These are phyloP conservation scores for Machaerirhynchus nigripectus DNA, from an alignment of 2,113 vertebrate species.

Conservation along the genomic window DNA sequence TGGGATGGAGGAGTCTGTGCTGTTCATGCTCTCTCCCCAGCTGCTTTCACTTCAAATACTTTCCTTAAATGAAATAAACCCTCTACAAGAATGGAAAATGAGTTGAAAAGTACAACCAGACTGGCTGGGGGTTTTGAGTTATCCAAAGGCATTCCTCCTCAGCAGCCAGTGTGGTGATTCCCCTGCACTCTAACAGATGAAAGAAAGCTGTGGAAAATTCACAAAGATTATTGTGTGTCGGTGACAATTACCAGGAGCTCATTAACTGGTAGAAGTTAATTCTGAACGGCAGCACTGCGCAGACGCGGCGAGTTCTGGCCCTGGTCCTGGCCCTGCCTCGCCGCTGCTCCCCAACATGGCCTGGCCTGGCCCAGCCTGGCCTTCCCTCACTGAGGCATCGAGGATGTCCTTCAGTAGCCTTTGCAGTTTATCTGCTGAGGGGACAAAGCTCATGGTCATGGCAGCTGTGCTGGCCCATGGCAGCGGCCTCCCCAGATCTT, in stretches of 20 bases:
- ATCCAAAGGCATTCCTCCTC: background rate
- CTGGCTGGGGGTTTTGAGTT: background rate
- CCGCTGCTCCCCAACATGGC: background rate
- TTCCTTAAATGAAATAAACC: background rate
- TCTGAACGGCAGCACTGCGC: background rate
- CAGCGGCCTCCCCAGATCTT: background rate
- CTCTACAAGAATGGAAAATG: background rate
- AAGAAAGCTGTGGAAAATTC: background rate
- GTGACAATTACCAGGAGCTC: background rate
- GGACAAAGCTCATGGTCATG: background rate
- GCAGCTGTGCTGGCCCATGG: rapidly evolving
- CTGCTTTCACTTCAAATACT: background rate
- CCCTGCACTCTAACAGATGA: background rate
- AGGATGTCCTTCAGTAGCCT: rapidly evolving
- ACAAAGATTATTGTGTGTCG: background rate
- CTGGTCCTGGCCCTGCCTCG: rapidly evolving
- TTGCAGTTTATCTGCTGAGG: rapidly evolving
- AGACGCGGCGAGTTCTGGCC: rapidly evolving
- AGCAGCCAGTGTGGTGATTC: no score
- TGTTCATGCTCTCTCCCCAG: background rate
- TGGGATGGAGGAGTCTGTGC: background rate
- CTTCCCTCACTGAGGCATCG: background rate
- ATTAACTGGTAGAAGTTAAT: background rate
- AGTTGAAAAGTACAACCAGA: background rate
- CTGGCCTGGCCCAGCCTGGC: no score